Evolutionary conservation across 2,797 vertebrate genomes (phyloP).

Genomic region (Pristis pectinata): DNA sequence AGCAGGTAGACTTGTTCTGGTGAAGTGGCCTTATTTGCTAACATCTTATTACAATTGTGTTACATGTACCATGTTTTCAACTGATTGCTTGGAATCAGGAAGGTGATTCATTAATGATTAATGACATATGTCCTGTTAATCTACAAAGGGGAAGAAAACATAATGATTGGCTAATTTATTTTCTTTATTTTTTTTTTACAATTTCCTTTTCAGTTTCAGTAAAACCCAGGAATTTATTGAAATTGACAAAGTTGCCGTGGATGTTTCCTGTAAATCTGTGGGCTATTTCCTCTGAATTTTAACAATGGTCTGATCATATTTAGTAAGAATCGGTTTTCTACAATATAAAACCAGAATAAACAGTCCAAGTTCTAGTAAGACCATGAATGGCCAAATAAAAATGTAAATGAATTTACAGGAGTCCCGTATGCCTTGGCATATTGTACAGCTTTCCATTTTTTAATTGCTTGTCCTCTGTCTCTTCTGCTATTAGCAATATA

Average conservation of each 20-base stretch:
- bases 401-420: neutral
- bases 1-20: neutral
- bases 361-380: neutral
- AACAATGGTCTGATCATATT: slow-evolving; percentile 12
- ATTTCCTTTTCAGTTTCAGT: slow-evolving; percentile 37
- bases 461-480: neutral
- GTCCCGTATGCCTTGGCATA: neutral
- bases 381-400: neutral
- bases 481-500: neutral
- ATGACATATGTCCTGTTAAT: slow-evolving; percentile 30
- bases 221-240: slow-evolving; percentile 26
- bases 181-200: slow-evolving; percentile 7
- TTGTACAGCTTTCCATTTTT: neutral
- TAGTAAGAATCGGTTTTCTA: neutral
- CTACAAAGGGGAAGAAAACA: neutral
- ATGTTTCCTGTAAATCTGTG: slow-evolving; percentile 32
- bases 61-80: neutral
- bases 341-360: neutral
- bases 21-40: neutral
- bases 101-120: slow-evolving; percentile 24
- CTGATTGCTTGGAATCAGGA: neutral
- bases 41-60: neutral
- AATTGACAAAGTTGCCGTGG: slow-evolving; percentile 1
- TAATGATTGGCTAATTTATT: slow-evolving; percentile 9
- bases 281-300: slow-evolving; percentile 21